phyloP scores from a whole-genome alignment of 2,113 vertebrate genomes.

The Callocephalon fimbriatum region DNA sequence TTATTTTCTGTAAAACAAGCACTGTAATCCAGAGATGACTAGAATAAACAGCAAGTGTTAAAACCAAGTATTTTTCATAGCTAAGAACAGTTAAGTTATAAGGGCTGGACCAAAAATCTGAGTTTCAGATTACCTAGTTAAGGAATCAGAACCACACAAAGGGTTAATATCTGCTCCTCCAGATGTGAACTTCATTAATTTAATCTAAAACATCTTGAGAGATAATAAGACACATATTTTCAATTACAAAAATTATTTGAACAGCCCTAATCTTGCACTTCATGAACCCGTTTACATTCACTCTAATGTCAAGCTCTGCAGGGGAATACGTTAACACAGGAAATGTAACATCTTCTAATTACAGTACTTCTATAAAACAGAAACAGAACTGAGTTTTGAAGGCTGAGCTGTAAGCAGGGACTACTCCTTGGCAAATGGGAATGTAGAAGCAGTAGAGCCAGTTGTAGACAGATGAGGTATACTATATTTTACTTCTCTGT shows the following conservation, averaged over 20 bases:
- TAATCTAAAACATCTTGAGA: slow-evolving; percentile 55
- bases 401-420: not conserved
- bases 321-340: slow-evolving; percentile 15
- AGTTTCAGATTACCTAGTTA: not conserved
- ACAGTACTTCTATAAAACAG: slow-evolving; percentile 10
- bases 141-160: not conserved
- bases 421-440: not conserved
- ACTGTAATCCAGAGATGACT: not conserved
- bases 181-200: slow-evolving; percentile 62
- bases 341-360: slow-evolving; percentile 53
- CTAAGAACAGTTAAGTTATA: not conserved
- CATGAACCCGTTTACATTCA: slow-evolving; percentile 48
- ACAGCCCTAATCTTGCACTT: slow-evolving; percentile 62
- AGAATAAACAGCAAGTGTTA: not conserved
- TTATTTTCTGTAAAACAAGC: not conserved
- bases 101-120: not conserved
- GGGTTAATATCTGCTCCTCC: slow-evolving; percentile 37
- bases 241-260: slow-evolving; percentile 68
- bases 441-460: not conserved
- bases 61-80: not conserved
- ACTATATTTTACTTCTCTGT: not conserved
- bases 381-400: slow-evolving; percentile 22
- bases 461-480: not conserved
- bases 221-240: slow-evolving; percentile 62
- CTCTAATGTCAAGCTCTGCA: slow-evolving; percentile 40